Conservation (phyloP, 2,797 vertebrate genomes). For the Taeniopygia guttata region DNA sequence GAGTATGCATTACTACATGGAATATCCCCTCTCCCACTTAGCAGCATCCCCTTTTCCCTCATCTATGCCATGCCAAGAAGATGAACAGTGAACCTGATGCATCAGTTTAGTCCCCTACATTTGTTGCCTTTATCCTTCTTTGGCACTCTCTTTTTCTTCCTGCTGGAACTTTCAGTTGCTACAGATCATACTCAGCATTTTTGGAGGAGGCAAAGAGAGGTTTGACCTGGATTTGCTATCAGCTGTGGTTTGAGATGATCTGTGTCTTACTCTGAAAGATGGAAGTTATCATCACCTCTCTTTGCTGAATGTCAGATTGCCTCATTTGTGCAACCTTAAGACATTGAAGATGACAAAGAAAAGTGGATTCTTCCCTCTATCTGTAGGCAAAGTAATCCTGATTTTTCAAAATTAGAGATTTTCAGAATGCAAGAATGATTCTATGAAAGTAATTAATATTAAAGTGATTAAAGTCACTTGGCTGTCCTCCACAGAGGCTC, state of each 20-base stretch:
- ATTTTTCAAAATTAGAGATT: neutral
- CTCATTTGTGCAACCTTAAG: neutral
- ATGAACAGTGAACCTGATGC: neutral
- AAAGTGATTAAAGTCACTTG: neutral
- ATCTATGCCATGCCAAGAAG: neutral
- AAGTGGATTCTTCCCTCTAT: neutral
- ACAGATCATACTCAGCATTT: neutral
- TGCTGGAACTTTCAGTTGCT: neutral
- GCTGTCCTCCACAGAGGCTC: neutral
- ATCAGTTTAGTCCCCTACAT: accelerated
- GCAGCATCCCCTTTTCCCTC: neutral
- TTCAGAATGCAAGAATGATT: neutral
- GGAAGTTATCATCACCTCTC: neutral
- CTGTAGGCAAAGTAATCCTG: neutral
- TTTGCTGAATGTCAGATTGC: neutral
- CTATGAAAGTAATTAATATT: neutral
- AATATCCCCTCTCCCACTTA: neutral
- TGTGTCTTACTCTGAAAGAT: neutral
- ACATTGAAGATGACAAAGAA: neutral
- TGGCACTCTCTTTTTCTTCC: neutral
- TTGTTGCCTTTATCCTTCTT: neutral
- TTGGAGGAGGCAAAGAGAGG: neutral
- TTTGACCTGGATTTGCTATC: neutral
- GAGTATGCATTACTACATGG: neutral
- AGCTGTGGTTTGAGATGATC: neutral